These are phyloP conservation scores for Urophycis tenuis DNA, from an alignment of 2,797 vertebrate species.

Conservation along the genomic window DNA sequence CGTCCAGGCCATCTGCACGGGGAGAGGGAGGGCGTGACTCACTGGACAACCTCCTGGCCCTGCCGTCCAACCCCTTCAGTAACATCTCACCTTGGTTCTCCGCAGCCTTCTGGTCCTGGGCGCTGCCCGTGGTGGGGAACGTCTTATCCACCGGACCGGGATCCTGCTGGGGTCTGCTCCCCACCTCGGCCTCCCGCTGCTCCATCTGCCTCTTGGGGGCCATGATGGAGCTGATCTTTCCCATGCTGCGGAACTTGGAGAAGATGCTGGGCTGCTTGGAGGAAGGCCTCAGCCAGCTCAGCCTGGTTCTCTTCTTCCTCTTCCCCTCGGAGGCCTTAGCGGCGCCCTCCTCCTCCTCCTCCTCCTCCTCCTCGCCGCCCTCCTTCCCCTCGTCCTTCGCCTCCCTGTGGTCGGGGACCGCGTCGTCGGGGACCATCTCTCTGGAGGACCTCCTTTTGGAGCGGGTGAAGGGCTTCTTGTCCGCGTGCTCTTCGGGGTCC, in stretches of 20 bases:
- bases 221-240: slow-evolving; percentile 74
- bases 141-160: slow-evolving; percentile 46
- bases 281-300: slow-evolving; percentile 84
- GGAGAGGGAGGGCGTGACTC: background rate
- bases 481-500: slow-evolving; percentile 55
- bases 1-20: slow-evolving; percentile 67
- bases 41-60: background rate
- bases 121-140: background rate
- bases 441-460: slow-evolving; percentile 84
- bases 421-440: slow-evolving; percentile 29
- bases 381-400: slow-evolving; percentile 54
- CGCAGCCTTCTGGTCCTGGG: slow-evolving; percentile 10
- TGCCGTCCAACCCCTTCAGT: too few species aligned
- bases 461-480: slow-evolving; percentile 73
- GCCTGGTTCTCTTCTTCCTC: slow-evolving; percentile 76
- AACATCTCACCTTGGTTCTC: slow-evolving; percentile 56
- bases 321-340: slow-evolving; percentile 66
- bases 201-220: slow-evolving; percentile 62
- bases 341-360: slow-evolving; percentile 61
- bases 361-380: slow-evolving; percentile 58
- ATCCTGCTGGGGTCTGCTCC: background rate
- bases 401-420: slow-evolving; percentile 39
- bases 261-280: slow-evolving; percentile 92
- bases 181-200: background rate
- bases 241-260: slow-evolving; percentile 89